Evolutionary conservation across 2,113 vertebrate genomes (phyloP).

Genomic region (Burhinus bistriatus): DNA sequence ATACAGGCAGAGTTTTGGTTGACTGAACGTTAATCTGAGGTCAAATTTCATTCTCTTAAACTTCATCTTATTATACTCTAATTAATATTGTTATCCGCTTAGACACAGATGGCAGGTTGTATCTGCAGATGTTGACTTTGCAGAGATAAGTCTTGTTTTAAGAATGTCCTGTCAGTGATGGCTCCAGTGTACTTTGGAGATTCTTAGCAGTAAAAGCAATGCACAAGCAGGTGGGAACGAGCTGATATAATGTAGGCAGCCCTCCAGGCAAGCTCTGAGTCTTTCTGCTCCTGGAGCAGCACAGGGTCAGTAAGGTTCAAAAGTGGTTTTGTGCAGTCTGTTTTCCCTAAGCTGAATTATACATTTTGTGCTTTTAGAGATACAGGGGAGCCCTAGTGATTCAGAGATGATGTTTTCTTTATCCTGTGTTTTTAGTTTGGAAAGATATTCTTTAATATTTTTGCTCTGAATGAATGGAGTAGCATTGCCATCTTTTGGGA

Average conservation of each 20-base stretch:
- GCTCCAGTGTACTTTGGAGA: neutral
- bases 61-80: neutral
- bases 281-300: neutral
- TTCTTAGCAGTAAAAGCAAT: neutral
- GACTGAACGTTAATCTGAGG: neutral
- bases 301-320: neutral
- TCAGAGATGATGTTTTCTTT: neutral
- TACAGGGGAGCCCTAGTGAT: neutral
- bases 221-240: neutral
- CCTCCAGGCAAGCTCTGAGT: neutral
- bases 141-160: neutral
- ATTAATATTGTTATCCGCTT: neutral
- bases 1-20: neutral
- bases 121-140: neutral
- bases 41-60: neutral
- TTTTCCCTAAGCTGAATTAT: neutral
- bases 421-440: neutral
- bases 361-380: neutral
- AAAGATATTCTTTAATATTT: neutral
- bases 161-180: neutral
- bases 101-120: neutral
- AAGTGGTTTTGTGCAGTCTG: neutral
- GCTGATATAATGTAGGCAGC: neutral
- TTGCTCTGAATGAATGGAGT: neutral
- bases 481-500: neutral